Conservation (phyloP, 2,888 invertebrate genomes). For the Athalia circularis region DNA sequence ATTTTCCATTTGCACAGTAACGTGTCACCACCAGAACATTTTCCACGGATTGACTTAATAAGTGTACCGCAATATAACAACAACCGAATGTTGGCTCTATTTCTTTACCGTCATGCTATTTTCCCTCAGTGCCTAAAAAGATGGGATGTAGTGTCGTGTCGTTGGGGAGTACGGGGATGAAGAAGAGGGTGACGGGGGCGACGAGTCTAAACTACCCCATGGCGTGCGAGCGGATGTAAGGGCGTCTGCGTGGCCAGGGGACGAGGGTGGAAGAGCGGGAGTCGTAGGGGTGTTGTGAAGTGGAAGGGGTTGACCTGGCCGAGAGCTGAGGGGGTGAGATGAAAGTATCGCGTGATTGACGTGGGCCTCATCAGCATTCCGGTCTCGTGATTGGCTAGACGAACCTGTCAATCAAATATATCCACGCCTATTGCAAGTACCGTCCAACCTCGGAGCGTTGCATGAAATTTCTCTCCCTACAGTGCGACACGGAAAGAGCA, state of each 20-base stretch:
- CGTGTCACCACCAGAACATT: background rate
- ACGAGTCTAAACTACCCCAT: constrained; percentile 71
- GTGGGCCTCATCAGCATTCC: constrained; percentile 85
- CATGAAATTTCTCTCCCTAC: constrained; percentile 12
- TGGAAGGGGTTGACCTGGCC: constrained; percentile 41
- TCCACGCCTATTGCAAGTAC: constrained; percentile 74
- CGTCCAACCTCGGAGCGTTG: constrained; percentile 23
- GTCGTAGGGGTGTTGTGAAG: constrained; percentile 30
- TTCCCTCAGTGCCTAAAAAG: constrained; percentile 28
- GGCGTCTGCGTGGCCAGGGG: constrained; percentile 57
- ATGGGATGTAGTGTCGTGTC: constrained; percentile 35
- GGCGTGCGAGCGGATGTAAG: constrained; percentile 68
- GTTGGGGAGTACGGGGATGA: constrained; percentile 46
- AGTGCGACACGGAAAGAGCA: constrained; percentile 57
- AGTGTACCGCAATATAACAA: background rate
- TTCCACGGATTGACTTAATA: constrained; percentile 1
- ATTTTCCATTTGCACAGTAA: background rate
- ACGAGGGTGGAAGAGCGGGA: background rate
- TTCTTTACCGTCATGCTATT: background rate
- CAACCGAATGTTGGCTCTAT: background rate
- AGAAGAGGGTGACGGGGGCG: constrained; percentile 49
- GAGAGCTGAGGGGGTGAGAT: constrained; percentile 58
- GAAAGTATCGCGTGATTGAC: constrained; percentile 81
- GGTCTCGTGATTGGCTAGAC: constrained; percentile 86
- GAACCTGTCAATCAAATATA: constrained; percentile 87